Evolutionary conservation across 1,140 invertebrate genomes (phyloP).

Genomic region (Pristionchus pacificus): DNA sequence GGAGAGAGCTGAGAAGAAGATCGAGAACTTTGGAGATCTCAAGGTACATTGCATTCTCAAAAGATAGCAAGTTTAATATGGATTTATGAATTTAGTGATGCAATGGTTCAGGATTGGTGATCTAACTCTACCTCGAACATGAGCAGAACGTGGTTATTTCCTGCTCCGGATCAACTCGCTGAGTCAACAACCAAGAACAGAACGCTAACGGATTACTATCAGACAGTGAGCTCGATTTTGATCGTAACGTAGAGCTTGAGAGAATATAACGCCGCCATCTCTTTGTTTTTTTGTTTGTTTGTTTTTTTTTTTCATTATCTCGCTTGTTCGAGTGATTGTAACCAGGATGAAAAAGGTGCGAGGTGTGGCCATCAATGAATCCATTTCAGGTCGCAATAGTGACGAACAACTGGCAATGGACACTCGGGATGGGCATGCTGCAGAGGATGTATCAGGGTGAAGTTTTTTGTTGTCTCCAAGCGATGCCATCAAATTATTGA

Average conservation of each 20-base stretch:
- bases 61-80: not conserved
- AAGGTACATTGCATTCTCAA: not conserved
- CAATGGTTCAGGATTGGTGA: not conserved
- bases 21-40: not conserved
- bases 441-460: not conserved
- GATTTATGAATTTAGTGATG: too few species aligned
- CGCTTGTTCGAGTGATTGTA: too few species aligned
- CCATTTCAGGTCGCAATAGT: not conserved
- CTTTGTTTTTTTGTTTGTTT: not conserved
- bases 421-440: not conserved
- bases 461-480: too few species aligned
- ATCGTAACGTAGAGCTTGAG: too few species aligned
- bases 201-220: not conserved
- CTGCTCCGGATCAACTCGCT: not conserved
- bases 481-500: too few species aligned
- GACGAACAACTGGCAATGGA: not conserved
- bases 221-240: too few species aligned
- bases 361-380: not conserved
- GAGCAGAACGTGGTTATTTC: not conserved
- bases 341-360: too few species aligned
- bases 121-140: not conserved
- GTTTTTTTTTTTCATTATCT: too few species aligned
- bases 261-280: too few species aligned
- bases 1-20: not conserved
- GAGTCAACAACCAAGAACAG: not conserved